phyloP scores from a whole-genome alignment of 2,888 invertebrate genomes.

The Ethmia dodecea region DNA sequence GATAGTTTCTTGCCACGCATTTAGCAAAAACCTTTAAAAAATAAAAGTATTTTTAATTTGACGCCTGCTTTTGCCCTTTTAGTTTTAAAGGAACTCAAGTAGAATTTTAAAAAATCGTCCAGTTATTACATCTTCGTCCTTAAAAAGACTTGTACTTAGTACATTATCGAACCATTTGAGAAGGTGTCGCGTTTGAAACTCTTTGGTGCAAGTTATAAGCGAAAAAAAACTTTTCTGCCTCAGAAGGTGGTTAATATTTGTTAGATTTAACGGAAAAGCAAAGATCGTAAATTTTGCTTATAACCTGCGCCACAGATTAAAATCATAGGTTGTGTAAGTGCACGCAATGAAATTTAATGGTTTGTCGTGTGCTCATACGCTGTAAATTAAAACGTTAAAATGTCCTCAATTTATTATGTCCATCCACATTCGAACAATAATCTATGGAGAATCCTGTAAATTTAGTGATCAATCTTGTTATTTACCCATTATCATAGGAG shows the following conservation, averaged over 20 bases:
- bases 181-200: conserved; percentile 40
- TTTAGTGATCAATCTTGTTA: conserved; percentile 26
- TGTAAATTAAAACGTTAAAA: conserved; percentile 45
- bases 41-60: conserved; percentile 44
- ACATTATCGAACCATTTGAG: conserved; percentile 45
- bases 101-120: conserved; percentile 63
- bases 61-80: conserved; percentile 42
- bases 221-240: too few relatives aligned
- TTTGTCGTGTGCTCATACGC: conserved; percentile 46
- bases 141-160: conserved; percentile 74
- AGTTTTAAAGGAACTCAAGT: conserved; percentile 33
- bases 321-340: conserved; percentile 61
- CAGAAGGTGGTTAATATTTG: too few relatives aligned
- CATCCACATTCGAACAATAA: conserved; percentile 75
- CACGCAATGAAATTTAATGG: conserved; percentile 40
- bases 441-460: conserved; percentile 36
- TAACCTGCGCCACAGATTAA: too few relatives aligned
- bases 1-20: conserved; percentile 71
- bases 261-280: background rate
- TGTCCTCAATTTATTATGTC: conserved; percentile 69
- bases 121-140: conserved; percentile 73
- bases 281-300: conserved; percentile 32
- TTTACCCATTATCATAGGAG: conserved; percentile 18
- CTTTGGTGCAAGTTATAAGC: conserved; percentile 37
- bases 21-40: conserved; percentile 30